Conservation (phyloP, 2,888 invertebrate species). For the Drosophila engyochracea region DNA sequence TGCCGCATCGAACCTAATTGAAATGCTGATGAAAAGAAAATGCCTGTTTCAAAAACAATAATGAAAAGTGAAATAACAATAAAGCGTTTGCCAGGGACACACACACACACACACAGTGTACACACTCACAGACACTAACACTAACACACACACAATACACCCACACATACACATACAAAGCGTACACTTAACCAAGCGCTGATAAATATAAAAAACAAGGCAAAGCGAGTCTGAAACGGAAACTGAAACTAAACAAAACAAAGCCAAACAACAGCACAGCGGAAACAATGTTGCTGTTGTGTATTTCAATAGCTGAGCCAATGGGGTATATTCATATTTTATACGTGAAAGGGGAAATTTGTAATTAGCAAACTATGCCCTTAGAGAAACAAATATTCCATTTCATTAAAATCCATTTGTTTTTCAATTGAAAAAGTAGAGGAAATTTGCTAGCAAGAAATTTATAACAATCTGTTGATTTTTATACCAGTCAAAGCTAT, state of each 20-base stretch:
- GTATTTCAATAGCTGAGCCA: conserved; percentile 2
- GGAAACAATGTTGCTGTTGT: conserved; percentile 68
- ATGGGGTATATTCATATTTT: background rate
- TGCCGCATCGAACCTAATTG: conserved; percentile 71
- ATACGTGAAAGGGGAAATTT: too few species aligned
- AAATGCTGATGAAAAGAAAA: conserved; percentile 78
- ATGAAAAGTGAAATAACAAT: conserved; percentile 74
- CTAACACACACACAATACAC: conserved; percentile 13
- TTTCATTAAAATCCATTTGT: background rate
- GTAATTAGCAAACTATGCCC: too few species aligned
- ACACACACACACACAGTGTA: conserved; percentile 10
- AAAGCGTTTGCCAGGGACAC: conserved; percentile 63
- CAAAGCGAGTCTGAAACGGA: conserved; percentile 53
- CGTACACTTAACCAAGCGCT: conserved; percentile 43
- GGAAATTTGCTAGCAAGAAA: background rate
- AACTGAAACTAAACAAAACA: conserved; percentile 69
- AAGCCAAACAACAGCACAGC: conserved; percentile 56
- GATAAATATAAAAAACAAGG: conserved; percentile 36
- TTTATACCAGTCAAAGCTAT: background rate
- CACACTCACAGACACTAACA: conserved; percentile 21
- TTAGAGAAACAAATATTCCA: too few species aligned
- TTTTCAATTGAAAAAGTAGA: background rate
- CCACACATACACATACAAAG: conserved; percentile 11
- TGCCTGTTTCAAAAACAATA: conserved; percentile 75
- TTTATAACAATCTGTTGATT: background rate